Evolutionary conservation across 2,113 vertebrate genomes (phyloP), one percentile per base, ranked within the genome.

Genomic region (Epinephelus fuscoguttatus): DNA sequence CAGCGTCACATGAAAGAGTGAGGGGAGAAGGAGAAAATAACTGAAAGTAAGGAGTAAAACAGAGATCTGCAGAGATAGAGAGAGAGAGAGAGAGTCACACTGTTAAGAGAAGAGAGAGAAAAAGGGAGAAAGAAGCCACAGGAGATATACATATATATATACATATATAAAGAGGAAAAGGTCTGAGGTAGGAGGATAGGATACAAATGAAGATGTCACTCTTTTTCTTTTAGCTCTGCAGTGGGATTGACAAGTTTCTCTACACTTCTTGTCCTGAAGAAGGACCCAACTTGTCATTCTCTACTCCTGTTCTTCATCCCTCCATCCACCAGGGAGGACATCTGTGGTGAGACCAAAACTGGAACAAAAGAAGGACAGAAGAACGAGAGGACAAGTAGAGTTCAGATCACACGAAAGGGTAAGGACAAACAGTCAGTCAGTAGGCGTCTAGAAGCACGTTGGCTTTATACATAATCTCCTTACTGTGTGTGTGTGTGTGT

Each of bases 391-490:
- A 30, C 30, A 1, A 70, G 25, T 50, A 63, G 67, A 84, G 55
- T 72, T 79, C 78, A 78, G 69, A 78, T 80, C 82, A 82, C n/a
- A 4, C 79, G 77, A 68, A 86, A 59, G 27, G 88, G 83, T 86
- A 74, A 91, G 86, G 30, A 68, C 37, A 27, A 19, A 11, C 37
- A 49, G 45, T 70, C 47, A 61, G 47, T 25, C 53, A 19, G 59
- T 7, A n/a, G 66, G 75, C 71, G 84, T 79, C 70, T 23, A 56
- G 70, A 47, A 1, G 80, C 71, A 79, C 27, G 66, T 3, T 80
- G 84, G 85, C 60, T 88, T 89, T 64, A 76, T 55, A 60, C 67
- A 64, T 84, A 87, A 90, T 82, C 89, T 76, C 57, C 55, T 93
- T 82, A 87, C 15, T 5, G 23, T 50, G 64, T 68, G 45, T 30